Evolutionary conservation across 2,888 invertebrate species (phyloP), one percentile per base, ranked within the genome.

Genomic region (Polydrusus cervinus): DNA sequence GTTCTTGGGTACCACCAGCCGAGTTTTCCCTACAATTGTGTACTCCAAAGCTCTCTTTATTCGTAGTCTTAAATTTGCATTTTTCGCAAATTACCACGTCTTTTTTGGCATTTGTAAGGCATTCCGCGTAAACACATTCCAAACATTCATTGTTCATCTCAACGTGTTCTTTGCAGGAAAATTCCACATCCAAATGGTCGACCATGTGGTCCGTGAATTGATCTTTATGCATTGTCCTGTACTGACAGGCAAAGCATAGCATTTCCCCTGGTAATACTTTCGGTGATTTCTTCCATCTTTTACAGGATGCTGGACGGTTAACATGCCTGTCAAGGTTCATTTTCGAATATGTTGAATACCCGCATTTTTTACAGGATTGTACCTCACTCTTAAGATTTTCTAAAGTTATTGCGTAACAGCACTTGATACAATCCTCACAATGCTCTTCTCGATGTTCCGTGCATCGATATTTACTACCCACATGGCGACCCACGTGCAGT

Each of bases 391-490:
- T 3, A 55, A 55, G 0, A 9, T 0, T 14, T n/a, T 55, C 7
- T 34, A 55, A 1, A 0, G 14, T 7, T 55, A 14, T 0, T 55
- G 34, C 55, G 34, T 55, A 55, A 8, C n/a, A 14, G 34, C 55
- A 55, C 14, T 34, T 55, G 5, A 30, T 8, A 9, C 55, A 55
- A 13, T 30, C 34, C 7, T 0, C 8, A 8, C n/a, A 1, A 1
- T 55, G 11, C 6, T 55, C 14, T 1, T 34, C 11, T 14, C 55
- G 34, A 34, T 55, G 55, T 34, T 55, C 55, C 1, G 20, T n/a
- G 34, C 55, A 55, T 14, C 34, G 55, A 9, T n/a, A 55, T 34
- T 55, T 55, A n/a, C 34, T 55, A 8, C 55, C 55, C 13, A 55
- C 6, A 14, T 55, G 55, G 13, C 55, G 14, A 9, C 34, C 11